Base-by-base conservation (phyloP, 1,140 invertebrate species). In the Matsumurasca onukii region DNA sequence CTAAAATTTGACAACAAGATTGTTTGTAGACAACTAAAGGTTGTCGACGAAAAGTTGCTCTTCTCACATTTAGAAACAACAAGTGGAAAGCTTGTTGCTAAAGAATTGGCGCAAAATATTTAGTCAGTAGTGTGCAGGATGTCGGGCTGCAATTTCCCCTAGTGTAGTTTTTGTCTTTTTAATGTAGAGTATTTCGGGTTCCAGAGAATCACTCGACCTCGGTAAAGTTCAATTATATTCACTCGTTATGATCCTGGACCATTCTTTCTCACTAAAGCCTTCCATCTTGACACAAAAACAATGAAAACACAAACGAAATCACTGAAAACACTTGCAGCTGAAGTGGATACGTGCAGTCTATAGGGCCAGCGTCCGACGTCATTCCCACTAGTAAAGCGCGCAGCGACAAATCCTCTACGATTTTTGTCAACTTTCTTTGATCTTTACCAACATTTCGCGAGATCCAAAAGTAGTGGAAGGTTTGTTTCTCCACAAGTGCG, bases 401-500 rank as follows among this genome's bases (percentile, higher is more conserved):
- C n/a, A n/a, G n/a, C n/a, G n/a, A n/a, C n/a, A n/a, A n/a, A n/a
- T n/a, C n/a, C n/a, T n/a, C n/a, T n/a, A n/a, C n/a, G n/a, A n/a
- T n/a, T n/a, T n/a, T 39, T 39, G 34, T 39, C 34, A 39, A 39
- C 34, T 39, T 5, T 39, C 34, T 39, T 39, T 39, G 34, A 39
- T 39, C 17, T 39, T 39, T 39, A 39, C 34, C 34, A 17, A 39
- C 34, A 39, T 17, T 17, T 9, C 49, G 49, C 12, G 49, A 52
- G 22, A 52, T 22, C 49, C 12, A 52, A 52, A 52, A 17, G 12
- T 20, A 52, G 49, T 52, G 20, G 34, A 45, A 9, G 20, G 22
- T 22, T 52, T 52, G 12, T 52, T 22, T 22, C 49, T 52, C 49
- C 49, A 52, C 49, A 15, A 52, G 49, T 52, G 49, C 12, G 22